A percentile compares a stretch with the other conserved stretches of the same genome.
These are phyloP conservation scores for Etheostoma perlongum DNA, from an alignment of 2,797 vertebrate species.

Conservation along the genomic window DNA sequence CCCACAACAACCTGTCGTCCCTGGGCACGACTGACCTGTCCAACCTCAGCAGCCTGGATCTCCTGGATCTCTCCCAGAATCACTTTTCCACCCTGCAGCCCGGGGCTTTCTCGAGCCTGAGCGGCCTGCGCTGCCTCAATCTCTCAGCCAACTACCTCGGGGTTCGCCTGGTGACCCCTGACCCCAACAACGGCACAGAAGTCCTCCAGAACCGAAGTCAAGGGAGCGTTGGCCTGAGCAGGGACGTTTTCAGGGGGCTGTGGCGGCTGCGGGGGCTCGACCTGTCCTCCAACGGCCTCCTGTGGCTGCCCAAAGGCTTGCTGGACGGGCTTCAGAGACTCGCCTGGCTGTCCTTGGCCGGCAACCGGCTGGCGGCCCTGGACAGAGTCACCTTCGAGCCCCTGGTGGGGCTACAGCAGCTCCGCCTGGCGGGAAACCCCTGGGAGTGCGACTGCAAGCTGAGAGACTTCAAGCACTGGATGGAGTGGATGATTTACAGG, in stretches of 20 bases:
- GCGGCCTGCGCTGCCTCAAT: constrained; percentile 89
- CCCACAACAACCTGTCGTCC: constrained; percentile 91
- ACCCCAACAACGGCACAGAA: constrained; percentile 84
- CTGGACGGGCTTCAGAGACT: constrained; percentile 89
- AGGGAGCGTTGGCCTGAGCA: constrained; percentile 80
- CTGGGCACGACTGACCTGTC: constrained; percentile 85
- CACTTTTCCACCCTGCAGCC: constrained; percentile 87
- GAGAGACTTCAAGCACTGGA: constrained; percentile 95
- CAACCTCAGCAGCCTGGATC: constrained; percentile 89
- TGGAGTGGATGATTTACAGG: constrained; percentile 96
- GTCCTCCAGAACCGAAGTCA: constrained; percentile 83
- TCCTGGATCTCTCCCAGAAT: constrained; percentile 95
- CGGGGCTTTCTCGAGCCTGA: constrained; percentile 87
- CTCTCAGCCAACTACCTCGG: constrained; percentile 93
- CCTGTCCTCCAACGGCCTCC: constrained; percentile 91
- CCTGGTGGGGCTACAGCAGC: constrained; percentile 87
- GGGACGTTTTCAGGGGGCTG: constrained; percentile 87
- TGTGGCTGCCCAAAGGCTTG: constrained; percentile 87
- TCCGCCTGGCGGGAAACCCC: constrained; percentile 92
- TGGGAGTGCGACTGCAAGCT: constrained; percentile 97
- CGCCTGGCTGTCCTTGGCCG: constrained; percentile 90
- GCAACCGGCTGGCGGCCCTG: constrained; percentile 89
- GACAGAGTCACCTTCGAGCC: constrained; percentile 92
- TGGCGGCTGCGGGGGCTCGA: constrained; percentile 88
- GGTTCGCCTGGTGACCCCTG: constrained; percentile 72